Base-by-base conservation (phyloP, 92 coral and sea anemone genomes). In the Heliopora coerulea region DNA sequence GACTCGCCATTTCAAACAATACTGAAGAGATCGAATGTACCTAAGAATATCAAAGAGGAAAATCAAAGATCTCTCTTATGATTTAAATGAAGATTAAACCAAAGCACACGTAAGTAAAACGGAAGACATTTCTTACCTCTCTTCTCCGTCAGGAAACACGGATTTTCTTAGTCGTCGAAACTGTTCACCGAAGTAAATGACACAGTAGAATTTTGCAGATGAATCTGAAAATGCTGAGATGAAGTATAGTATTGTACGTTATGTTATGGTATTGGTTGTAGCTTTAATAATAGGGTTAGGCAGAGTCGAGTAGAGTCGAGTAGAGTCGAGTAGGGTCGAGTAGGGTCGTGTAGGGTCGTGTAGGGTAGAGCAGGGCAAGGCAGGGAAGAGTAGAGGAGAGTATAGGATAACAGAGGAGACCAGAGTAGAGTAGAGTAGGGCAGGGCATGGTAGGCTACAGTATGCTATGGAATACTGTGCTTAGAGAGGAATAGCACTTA, bases 1-100 rank as follows among this genome's bases (percentile, higher is more conserved):
- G 8, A 91, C 96, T 58, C 89, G 85, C 98, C 98, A 93, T 0
- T 80, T 86, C 19, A 90, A 96, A 61, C 96, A 90, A 66, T 87
- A 88, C 31, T 87, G 91, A 69, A 93, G 91, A 3, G 98, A 90
- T 8, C 98, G 96, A 66, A 93, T 90, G 70, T 78, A 93, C 82
- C 98, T 93, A 75, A 13, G 78, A 67, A n/a, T 34, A 17, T 6
- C 46, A 39, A 25, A n/a, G 31, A 15, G 39, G 10, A 14, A 42
- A 60, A 61, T 1, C 21, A 25, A 11, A 34, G 37, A 15, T 23
- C 12, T 7, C 0, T 42, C 18, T 2, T 29, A 24, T 57, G 4
- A n/a, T 17, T 8, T 8, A n/a, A n/a, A n/a, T n/a, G n/a, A n/a
- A n/a, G n/a, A n/a, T n/a, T n/a, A n/a, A n/a, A n/a, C n/a, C n/a